Evolutionary conservation across 2,888 invertebrate genomes (phyloP).

Genomic region (Pseudoips prasinana): DNA sequence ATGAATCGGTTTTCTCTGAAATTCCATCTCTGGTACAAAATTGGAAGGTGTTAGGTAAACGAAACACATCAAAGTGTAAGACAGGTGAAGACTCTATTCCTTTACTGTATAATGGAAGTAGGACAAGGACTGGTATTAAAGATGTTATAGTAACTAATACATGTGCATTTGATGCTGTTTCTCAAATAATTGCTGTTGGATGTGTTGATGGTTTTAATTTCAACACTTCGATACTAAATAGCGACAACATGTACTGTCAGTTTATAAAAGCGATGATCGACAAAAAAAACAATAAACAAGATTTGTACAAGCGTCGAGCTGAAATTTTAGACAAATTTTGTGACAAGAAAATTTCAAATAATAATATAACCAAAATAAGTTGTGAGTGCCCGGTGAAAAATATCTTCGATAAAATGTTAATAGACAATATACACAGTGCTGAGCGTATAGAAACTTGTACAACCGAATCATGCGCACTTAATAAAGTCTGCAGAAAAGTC

Average conservation of each 20-base stretch:
- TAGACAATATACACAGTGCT: too few species aligned
- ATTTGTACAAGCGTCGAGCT: conserved; percentile 3
- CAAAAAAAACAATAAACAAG: background rate
- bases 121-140: conserved; percentile 2
- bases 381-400: too few species aligned
- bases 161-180: conserved; percentile 10
- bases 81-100: background rate
- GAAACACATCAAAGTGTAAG: conserved; percentile 4
- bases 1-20: conserved; percentile 11
- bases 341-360: conserved; percentile 1
- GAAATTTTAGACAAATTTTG: conserved; percentile 2
- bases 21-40: conserved; percentile 11
- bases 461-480: too few species aligned
- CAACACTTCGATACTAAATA: background rate
- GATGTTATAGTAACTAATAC: conserved; percentile 4
- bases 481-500: too few species aligned
- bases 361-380: too few species aligned
- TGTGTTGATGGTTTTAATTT: conserved; percentile 10
- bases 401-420: too few species aligned
- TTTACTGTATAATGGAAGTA: conserved; percentile 4
- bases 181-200: conserved; percentile 5
- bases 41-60: conserved; percentile 11
- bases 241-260: conserved; percentile 3
- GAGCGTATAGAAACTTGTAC: too few species aligned
- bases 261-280: conserved; percentile 4